Evolutionary conservation across 2,888 invertebrate species (phyloP).

Genomic region (Thereva unica): DNA sequence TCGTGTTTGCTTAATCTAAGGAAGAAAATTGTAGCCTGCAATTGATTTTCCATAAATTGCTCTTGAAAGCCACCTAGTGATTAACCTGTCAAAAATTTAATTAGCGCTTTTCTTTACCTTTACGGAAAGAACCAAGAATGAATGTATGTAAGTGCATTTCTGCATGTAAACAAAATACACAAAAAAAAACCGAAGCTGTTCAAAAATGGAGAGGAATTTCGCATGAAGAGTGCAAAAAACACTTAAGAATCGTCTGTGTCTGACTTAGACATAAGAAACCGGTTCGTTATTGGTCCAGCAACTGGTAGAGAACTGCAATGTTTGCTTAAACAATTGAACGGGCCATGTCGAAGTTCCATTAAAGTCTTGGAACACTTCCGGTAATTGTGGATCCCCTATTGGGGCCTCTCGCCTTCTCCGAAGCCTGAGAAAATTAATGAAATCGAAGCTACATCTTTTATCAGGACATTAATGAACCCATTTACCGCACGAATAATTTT

Average conservation of each 20-base stretch:
- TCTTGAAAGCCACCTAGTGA: conserved; percentile 4
- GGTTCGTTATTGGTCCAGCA: too few species aligned
- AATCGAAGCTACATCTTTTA: too few species aligned
- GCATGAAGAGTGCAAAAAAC: too few species aligned
- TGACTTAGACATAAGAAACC: too few species aligned
- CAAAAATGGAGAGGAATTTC: too few species aligned
- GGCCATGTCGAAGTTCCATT: conserved; percentile 4
- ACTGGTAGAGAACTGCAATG: too few species aligned
- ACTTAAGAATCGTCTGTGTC: too few species aligned
- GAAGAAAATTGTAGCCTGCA: neutral
- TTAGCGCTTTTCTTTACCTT: conserved; percentile 1
- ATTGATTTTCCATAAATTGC: conserved; percentile 12
- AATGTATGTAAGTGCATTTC: neutral
- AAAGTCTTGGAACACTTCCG: conserved; percentile 3
- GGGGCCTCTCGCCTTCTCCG: too few species aligned
- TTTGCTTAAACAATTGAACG: neutral
- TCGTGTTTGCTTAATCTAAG: neutral
- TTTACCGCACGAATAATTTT: too few species aligned
- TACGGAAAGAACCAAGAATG: neutral
- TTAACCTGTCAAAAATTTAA: conserved; percentile 25
- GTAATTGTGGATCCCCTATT: neutral
- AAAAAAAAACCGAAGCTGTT: too few species aligned
- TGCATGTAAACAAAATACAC: conserved; percentile 8
- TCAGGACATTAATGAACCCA: too few species aligned
- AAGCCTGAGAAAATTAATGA: too few species aligned